Conservation (phyloP, 2,797 vertebrate genomes). For the Molossus molossus region DNA sequence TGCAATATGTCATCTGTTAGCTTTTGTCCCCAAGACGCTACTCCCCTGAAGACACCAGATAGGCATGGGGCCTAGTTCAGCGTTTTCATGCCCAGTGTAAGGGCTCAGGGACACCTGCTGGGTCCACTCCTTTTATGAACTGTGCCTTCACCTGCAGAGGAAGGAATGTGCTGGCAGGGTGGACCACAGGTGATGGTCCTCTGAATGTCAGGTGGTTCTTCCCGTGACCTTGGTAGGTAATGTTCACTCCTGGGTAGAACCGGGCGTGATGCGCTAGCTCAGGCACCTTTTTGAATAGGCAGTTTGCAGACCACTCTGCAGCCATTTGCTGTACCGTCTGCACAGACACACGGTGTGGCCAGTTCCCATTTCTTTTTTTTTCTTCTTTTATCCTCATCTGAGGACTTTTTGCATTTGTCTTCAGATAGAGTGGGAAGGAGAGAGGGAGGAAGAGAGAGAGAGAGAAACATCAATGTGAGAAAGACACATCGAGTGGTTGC, state of each 20-base stretch:
- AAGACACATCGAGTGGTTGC: no score
- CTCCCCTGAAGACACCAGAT: background rate
- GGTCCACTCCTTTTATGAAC: constrained; percentile 32
- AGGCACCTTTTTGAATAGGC: background rate
- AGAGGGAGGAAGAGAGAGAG: no score
- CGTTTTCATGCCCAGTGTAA: background rate
- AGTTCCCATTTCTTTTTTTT: background rate
- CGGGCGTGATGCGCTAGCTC: background rate
- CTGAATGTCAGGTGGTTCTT: constrained; percentile 66
- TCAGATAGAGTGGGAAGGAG: no score
- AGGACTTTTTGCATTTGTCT: no score
- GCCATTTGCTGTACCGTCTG: background rate
- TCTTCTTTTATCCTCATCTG: no score
- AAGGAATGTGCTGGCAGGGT: background rate
- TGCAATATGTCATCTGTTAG: background rate
- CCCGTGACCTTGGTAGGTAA: constrained; percentile 80
- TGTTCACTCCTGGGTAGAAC: constrained; percentile 76
- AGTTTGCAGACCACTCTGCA: background rate
- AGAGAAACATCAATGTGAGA: no score
- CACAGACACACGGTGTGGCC: constrained; percentile 34
- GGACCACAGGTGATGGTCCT: background rate
- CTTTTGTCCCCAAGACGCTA: background rate
- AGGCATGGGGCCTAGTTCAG: background rate
- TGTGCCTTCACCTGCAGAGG: constrained; percentile 59
- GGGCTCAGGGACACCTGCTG: background rate